These are phyloP conservation scores for Antennarius striatus DNA, from an alignment of 2,113 vertebrate species.

Conservation along the genomic window DNA sequence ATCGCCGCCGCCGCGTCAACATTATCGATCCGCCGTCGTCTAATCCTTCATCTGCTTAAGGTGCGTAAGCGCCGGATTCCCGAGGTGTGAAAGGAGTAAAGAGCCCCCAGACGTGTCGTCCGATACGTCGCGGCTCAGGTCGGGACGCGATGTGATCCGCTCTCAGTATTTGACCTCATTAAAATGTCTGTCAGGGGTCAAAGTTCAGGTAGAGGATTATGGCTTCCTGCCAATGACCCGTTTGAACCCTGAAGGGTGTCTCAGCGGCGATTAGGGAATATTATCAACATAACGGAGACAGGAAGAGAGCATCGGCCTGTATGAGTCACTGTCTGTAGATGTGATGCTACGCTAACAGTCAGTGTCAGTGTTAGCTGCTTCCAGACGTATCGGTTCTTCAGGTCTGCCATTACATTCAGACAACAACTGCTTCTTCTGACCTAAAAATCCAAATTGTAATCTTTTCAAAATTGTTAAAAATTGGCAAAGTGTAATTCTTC, in stretches of 20 bases:
- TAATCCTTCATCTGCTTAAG: slow-evolving; percentile 58
- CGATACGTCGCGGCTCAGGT: slow-evolving; percentile 16
- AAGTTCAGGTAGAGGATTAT: slow-evolving; percentile 69
- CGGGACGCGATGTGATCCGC: slow-evolving; percentile 54
- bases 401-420: too few species aligned
- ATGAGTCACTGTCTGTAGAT: background rate
- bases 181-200: slow-evolving; percentile 53
- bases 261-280: slow-evolving; percentile 42
- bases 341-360: too few species aligned
- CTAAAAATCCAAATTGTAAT: too few species aligned
- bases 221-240: slow-evolving; percentile 45
- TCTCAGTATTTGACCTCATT: slow-evolving; percentile 64
- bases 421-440: too few species aligned
- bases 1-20: slow-evolving; percentile 43
- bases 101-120: slow-evolving; percentile 1
- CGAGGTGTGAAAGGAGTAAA: slow-evolving; percentile 26
- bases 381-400: too few species aligned
- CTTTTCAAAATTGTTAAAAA: too few species aligned
- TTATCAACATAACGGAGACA: slow-evolving; percentile 26
- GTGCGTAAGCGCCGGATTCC: slow-evolving; percentile 31
- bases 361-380: too few species aligned
- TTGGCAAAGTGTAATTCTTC: too few species aligned
- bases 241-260: slow-evolving; percentile 56
- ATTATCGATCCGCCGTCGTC: slow-evolving; percentile 51
- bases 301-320: background rate